Percentiles rank a stretch among this genome's conserved stretches.
Conservation (phyloP, 2,113 vertebrate genomes). For the Otis tarda region DNA sequence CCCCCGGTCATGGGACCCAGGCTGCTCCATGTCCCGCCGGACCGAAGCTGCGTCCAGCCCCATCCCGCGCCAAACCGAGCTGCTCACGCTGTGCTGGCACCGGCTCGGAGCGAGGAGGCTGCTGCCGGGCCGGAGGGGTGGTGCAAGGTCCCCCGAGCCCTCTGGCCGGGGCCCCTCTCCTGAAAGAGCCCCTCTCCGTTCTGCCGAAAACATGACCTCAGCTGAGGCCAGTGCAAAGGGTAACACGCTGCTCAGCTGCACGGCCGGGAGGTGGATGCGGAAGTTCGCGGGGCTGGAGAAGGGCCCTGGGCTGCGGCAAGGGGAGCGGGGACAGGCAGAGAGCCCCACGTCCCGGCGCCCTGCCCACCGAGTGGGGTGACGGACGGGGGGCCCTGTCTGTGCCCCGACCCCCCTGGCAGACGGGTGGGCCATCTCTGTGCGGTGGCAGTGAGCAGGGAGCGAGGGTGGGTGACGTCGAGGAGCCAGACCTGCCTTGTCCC, state of each 20-base stretch:
- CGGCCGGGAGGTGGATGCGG: rapidly evolving
- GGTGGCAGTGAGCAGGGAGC: background rate
- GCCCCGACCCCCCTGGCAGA: background rate
- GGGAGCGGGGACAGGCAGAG: background rate
- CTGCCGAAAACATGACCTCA: conserved; percentile 54
- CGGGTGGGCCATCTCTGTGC: rapidly evolving
- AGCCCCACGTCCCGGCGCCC: rapidly evolving
- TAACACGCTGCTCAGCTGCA: conserved; percentile 5
- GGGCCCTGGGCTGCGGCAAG: background rate
- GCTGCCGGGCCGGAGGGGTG: background rate
- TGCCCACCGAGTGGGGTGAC: rapidly evolving
- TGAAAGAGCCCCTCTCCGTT: background rate
- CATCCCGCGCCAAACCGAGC: background rate
- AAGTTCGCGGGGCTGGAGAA: background rate
- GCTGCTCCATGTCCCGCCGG: background rate
- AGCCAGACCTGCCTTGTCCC: background rate
- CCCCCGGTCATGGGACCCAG: rapidly evolving
- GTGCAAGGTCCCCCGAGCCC: background rate
- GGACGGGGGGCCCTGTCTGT: rapidly evolving
- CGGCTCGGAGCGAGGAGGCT: background rate
- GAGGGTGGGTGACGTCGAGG: rapidly evolving
- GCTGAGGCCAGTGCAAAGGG: conserved; percentile 58
- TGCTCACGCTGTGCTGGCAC: conserved; percentile 13
- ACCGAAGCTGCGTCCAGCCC: background rate
- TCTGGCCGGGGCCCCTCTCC: conserved; percentile 10